Percentiles rank a stretch among this genome's conserved stretches.
These are phyloP conservation scores for Pomacea maculata DNA, from an alignment of 1,140 invertebrate genomes.

Conservation along the genomic window DNA sequence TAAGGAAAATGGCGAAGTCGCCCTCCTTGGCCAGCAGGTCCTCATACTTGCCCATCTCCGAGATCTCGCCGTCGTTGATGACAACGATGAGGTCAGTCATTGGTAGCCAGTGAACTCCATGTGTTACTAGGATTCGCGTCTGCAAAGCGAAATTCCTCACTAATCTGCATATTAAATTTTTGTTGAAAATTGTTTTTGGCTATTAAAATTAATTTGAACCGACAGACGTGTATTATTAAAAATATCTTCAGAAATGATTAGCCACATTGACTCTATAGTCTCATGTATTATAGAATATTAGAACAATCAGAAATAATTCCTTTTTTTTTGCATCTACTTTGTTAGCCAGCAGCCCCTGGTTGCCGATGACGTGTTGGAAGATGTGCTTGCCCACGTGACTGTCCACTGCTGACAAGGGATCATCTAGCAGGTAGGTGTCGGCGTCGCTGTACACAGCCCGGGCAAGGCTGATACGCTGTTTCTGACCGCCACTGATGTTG, in stretches of 20 bases:
- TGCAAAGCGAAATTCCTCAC: slow-evolving; percentile 11
- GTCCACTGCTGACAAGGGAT: slow-evolving; percentile 67
- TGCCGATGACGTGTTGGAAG: too few relatives aligned
- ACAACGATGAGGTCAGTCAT: slow-evolving; percentile 59
- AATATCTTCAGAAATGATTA: too few relatives aligned
- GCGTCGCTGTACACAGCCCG: slow-evolving; percentile 64
- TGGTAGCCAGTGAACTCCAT: slow-evolving; percentile 54
- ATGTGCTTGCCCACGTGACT: slow-evolving; percentile 60
- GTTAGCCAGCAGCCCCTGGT: too few relatives aligned
- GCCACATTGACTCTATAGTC: too few relatives aligned
- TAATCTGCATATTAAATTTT: too few relatives aligned
- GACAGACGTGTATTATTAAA: too few relatives aligned
- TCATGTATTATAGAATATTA: too few relatives aligned
- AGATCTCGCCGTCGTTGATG: slow-evolving; percentile 52
- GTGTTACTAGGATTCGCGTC: slow-evolving; percentile 48
- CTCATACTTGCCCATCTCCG: slow-evolving; percentile 59
- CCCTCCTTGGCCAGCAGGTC: slow-evolving; percentile 45
- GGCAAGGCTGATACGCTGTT: slow-evolving; percentile 61
- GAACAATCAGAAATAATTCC: too few relatives aligned
- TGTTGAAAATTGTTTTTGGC: too few relatives aligned
- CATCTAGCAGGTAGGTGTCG: slow-evolving; percentile 78
- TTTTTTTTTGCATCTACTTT: too few relatives aligned
- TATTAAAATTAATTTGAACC: too few relatives aligned
- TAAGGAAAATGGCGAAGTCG: slow-evolving; percentile 50
- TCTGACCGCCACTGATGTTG: too few relatives aligned